These are phyloP conservation scores for Pyrgilauda ruficollis DNA, from an alignment of 2,113 vertebrate genomes.

Conservation along the genomic window DNA sequence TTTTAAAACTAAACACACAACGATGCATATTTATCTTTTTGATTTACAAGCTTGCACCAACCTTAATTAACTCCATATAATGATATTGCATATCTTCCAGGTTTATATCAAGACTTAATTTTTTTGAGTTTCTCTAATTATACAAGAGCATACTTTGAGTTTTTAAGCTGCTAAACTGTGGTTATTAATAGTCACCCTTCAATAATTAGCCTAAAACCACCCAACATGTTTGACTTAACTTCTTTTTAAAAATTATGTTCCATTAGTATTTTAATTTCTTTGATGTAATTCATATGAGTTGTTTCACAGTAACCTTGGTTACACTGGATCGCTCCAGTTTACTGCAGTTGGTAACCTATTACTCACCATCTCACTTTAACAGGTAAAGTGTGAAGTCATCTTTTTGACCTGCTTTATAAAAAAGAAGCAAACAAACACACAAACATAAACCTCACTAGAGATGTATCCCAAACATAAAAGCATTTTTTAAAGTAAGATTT, in stretches of 20 bases:
- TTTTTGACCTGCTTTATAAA: background rate
- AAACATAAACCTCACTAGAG: background rate
- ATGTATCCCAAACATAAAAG: background rate
- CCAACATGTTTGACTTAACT: background rate
- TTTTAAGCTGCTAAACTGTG: background rate
- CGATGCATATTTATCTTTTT: background rate
- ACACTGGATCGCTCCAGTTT: background rate
- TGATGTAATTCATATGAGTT: background rate
- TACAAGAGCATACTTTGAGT: background rate
- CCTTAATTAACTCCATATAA: background rate
- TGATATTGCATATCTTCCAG: background rate
- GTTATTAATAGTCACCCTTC: background rate
- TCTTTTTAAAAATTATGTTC: background rate
- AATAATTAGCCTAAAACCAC: background rate
- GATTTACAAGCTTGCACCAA: background rate
- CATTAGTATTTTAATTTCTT: background rate
- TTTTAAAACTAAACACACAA: background rate
- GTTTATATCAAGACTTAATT: background rate
- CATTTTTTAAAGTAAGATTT: background rate
- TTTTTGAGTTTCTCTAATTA: background rate
- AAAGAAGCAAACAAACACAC: background rate
- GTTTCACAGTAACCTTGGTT: background rate
- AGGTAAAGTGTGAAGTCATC: background rate
- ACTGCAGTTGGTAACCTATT: background rate
- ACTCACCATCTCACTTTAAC: background rate